Evolutionary conservation across 2,113 vertebrate species (phyloP), one percentile per base, ranked within the genome.

Genomic region (Sterna hirundo): DNA sequence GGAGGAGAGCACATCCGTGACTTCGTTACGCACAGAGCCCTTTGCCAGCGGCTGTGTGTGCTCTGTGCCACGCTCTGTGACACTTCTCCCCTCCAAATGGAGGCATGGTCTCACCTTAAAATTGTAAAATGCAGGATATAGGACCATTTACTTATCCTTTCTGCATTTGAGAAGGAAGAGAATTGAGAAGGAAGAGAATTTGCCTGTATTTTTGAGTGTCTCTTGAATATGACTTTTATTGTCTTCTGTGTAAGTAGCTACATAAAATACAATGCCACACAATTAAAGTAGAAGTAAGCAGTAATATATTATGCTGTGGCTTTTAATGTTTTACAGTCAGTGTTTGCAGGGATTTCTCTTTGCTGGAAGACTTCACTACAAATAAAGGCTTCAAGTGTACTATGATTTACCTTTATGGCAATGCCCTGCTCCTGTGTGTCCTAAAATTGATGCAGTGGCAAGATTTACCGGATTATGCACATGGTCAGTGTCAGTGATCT

Each of bases 221-320:
- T 88, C 60, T 77, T 92, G 72, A 70, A 54, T n/a, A 49, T 66
- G 51, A 40, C 2, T 79, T 94, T 52, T 83, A 57, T 25, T 92
- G 83, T 79, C 57, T 38, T 76, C 88, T 88, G 52, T 79, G 62
- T 75, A 86, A 86, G 93, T 89, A 95, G 76, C 91, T 96, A 68
- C 30, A 5, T 42, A 20, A 46, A 86, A 57, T 10, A 29, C 44
- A 61, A 10, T 76, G 79, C 70, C 57, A 47, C 72, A 65, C 21
- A 34, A 32, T 42, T 46, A 62, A 71, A 85, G 65, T 46, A 46
- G 46, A 46, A 46, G 44, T 44, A 44, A 68, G 82, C 81, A 94
- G 83, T 72, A 71, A 16, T 62, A 27, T 21, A 11, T 57, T 57
- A 60, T 86, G 71, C 66, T 40, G 81, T 86, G 60, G 38, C 44